These are phyloP conservation scores for Squalus acanthias DNA, from an alignment of 2,797 vertebrate genomes.

Conservation along the genomic window DNA sequence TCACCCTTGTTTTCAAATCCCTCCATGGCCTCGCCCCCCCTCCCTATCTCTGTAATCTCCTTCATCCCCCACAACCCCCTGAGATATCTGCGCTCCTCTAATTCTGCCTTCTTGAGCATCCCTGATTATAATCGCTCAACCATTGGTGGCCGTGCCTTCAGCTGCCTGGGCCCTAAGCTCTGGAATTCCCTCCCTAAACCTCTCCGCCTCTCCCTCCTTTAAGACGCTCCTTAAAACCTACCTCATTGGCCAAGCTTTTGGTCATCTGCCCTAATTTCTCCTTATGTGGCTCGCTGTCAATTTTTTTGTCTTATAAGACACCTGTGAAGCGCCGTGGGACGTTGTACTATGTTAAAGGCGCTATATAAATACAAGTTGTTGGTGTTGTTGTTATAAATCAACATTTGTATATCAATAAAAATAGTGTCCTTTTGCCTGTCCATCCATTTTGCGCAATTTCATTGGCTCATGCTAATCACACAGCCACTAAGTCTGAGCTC, in stretches of 20 bases:
- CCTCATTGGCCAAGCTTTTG: neutral
- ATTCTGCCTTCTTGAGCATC: neutral
- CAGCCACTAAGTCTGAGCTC: neutral
- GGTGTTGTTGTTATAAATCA: neutral
- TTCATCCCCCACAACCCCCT: neutral
- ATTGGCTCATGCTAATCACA: neutral
- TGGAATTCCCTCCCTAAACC: neutral
- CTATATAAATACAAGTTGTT: neutral
- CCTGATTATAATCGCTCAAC: neutral
- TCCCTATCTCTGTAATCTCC: neutral
- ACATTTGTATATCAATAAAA: neutral
- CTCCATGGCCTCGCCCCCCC: no score
- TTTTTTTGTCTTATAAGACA: no score
- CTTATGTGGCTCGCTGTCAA: neutral
- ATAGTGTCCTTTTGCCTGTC: neutral
- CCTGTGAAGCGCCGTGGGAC: neutral
- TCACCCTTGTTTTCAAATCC: neutral
- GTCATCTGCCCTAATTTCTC: neutral
- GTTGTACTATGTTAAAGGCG: neutral
- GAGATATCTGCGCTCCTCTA: neutral
- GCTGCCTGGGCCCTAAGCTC: neutral
- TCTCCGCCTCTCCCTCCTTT: neutral
- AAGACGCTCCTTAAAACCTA: neutral
- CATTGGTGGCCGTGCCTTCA: no score
- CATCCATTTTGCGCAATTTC: neutral